Percentiles rank a stretch among this genome's conserved stretches.
These are phyloP conservation scores for Climacteris rufus DNA, from an alignment of 2,113 vertebrate genomes.

Conservation along the genomic window DNA sequence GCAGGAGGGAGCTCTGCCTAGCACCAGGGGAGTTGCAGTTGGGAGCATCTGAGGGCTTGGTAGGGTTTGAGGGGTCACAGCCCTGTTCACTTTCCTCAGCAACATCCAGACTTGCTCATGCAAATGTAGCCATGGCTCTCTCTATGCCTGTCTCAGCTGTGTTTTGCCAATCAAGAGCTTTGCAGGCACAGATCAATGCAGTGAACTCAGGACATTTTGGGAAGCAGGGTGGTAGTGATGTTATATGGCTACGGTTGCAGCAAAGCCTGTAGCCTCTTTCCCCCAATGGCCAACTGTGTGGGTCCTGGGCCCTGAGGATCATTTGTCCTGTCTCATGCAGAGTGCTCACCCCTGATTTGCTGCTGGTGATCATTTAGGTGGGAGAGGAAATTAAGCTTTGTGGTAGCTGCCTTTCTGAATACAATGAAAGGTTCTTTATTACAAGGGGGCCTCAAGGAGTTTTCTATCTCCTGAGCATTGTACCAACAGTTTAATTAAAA, in stretches of 20 bases:
- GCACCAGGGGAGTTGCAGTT: fast-evolving
- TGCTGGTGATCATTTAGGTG: neutral
- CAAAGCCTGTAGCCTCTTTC: neutral
- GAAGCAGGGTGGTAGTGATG: neutral
- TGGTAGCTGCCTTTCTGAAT: neutral
- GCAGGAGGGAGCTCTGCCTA: neutral
- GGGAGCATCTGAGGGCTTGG: neutral
- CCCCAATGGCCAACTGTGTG: neutral
- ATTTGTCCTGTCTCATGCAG: neutral
- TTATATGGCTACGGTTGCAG: neutral
- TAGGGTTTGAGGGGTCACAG: neutral
- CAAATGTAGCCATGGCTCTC: neutral
- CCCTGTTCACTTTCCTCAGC: neutral
- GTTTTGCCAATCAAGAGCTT: neutral
- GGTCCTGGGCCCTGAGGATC: neutral
- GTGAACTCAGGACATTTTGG: neutral
- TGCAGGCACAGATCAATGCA: neutral
- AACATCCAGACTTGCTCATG: neutral
- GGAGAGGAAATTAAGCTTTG: constrained; percentile 23
- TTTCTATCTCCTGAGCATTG: constrained; percentile 34
- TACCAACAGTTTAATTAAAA: constrained; percentile 56
- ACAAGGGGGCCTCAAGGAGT: constrained; percentile 5
- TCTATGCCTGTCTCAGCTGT: neutral
- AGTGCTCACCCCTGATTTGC: neutral
- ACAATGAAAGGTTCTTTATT: constrained; percentile 45